These are phyloP conservation scores for Drosophila watanabei DNA, from an alignment of 1,140 invertebrate species.

Conservation along the genomic window DNA sequence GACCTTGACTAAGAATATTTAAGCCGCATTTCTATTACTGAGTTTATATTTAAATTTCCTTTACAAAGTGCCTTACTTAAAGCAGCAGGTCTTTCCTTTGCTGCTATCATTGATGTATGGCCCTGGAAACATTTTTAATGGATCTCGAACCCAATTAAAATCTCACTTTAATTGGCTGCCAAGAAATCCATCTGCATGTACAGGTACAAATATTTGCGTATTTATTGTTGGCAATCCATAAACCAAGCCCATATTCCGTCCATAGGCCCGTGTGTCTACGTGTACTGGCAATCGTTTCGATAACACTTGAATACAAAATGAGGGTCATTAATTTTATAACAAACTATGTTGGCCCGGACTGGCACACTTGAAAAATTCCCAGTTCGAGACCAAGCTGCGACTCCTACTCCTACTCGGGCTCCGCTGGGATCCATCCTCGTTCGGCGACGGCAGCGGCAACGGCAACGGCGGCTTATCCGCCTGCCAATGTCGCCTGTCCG, in stretches of 20 bases:
- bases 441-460: constrained; percentile 4
- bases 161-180: constrained; percentile 73
- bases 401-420: constrained; percentile 11
- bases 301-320: constrained; percentile 84
- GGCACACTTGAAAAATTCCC: constrained; percentile 55
- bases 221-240: constrained; percentile 56
- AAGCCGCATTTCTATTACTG: background rate
- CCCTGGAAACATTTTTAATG: constrained; percentile 45
- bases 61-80: background rate
- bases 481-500: constrained; percentile 68
- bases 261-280: constrained; percentile 61
- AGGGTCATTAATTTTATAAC: constrained; percentile 84
- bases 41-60: background rate
- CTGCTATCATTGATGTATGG: constrained; percentile 15
- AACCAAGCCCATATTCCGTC: constrained; percentile 70
- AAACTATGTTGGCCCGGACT: constrained; percentile 60
- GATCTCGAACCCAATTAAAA: constrained; percentile 34
- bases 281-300: constrained; percentile 80
- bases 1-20: constrained; percentile 21
- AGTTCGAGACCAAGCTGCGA: constrained; percentile 11
- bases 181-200: constrained; percentile 43
- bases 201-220: constrained; percentile 53
- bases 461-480: constrained; percentile 55
- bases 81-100: background rate
- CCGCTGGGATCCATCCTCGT: constrained; percentile 16